A percentile compares a stretch with the other conserved stretches of the same genome.
phyloP scores from a whole-genome alignment of 2,888 invertebrate genomes.

The Antheraea assamensis region DNA sequence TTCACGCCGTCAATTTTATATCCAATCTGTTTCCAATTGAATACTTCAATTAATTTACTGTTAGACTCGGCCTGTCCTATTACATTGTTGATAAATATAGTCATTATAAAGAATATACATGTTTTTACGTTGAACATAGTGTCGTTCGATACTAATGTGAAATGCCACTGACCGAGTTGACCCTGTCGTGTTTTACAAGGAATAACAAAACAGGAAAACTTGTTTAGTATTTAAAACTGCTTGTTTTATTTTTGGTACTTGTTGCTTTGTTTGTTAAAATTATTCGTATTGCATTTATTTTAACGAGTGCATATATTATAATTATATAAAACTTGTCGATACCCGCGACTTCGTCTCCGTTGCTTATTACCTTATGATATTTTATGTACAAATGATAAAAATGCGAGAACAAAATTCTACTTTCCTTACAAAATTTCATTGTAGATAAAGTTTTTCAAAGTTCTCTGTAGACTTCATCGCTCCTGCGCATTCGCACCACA shows the following conservation, averaged over 20 bases:
- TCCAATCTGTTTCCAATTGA: slow-evolving; percentile 59
- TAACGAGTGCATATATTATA: no score
- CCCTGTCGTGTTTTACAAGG: neutral
- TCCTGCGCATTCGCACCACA: no score
- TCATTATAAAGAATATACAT: slow-evolving; percentile 1
- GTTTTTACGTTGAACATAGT: slow-evolving; percentile 14
- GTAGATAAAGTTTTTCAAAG: no score
- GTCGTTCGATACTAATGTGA: neutral
- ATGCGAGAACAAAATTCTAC: no score
- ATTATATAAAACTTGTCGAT: no score
- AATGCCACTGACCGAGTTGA: neutral
- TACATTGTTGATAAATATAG: neutral
- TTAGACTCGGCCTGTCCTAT: neutral
- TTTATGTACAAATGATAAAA: no score
- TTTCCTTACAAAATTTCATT: no score
- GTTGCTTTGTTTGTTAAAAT: no score
- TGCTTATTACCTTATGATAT: no score
- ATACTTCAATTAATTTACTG: slow-evolving; percentile 38
- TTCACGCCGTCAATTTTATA: slow-evolving; percentile 50
- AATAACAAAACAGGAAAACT: neutral
- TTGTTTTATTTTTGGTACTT: neutral
- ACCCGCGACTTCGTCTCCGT: no score
- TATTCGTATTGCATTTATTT: no score
- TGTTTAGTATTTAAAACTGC: neutral
- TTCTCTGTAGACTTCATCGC: no score